phyloP scores from a whole-genome alignment of 2,888 invertebrate genomes.

The Asteroscopus sphinx region DNA sequence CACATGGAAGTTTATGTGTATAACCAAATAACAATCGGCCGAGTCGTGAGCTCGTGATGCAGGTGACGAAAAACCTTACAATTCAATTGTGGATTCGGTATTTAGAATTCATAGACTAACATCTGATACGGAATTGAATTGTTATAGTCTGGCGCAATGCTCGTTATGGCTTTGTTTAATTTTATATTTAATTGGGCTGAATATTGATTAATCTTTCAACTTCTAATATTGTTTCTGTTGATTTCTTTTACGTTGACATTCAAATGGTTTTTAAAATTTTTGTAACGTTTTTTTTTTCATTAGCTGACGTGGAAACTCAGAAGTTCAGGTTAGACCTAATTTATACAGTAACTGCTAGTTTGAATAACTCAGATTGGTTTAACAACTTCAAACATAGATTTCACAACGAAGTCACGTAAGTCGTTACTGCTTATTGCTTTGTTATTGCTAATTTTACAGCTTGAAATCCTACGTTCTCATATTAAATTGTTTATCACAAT shows the following conservation, averaged over 20 bases:
- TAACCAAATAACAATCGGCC: conserved; percentile 64
- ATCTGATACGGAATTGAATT: conserved; percentile 61
- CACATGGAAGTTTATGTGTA: conserved; percentile 60
- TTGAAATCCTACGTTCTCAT: conserved; percentile 25
- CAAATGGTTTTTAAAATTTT: conserved; percentile 11
- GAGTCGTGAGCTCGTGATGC: conserved; percentile 71
- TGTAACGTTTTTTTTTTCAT: conserved; percentile 7
- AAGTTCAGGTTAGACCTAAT: background rate
- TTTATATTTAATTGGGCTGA: conserved; percentile 40
- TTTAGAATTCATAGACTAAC: conserved; percentile 58
- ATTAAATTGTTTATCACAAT: conserved; percentile 40
- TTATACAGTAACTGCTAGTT: conserved; percentile 6
- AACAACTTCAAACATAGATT: conserved; percentile 23
- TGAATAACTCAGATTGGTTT: conserved; percentile 2
- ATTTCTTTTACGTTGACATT: conserved; percentile 29
- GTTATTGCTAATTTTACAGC: conserved; percentile 39
- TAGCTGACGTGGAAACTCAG: background rate
- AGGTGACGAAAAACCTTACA: conserved; percentile 74
- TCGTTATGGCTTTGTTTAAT: conserved; percentile 47
- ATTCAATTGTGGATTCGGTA: conserved; percentile 68
- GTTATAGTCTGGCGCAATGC: conserved; percentile 45
- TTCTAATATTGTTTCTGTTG: conserved; percentile 18
- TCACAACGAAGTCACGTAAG: conserved; percentile 31
- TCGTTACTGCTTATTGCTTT: conserved; percentile 26
- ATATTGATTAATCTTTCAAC: conserved; percentile 34